These are phyloP conservation scores for Edolisoma coerulescens DNA, from an alignment of 2,113 vertebrate genomes.

Conservation along the genomic window DNA sequence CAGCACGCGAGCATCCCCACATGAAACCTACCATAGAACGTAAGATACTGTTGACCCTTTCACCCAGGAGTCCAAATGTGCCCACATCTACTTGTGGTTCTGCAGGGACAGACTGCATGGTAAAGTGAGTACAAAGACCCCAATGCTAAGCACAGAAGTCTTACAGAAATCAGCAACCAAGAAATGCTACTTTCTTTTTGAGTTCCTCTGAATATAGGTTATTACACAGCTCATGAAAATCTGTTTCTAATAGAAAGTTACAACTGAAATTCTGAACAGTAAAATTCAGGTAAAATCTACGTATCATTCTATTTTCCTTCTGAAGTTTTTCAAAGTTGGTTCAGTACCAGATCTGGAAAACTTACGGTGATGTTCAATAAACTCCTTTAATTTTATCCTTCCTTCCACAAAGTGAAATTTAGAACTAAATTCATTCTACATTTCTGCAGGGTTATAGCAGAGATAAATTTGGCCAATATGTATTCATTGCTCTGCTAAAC, in stretches of 20 bases:
- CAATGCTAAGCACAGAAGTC: background rate
- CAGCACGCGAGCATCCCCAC: background rate
- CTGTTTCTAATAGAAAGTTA: background rate
- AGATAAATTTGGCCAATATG: constrained; percentile 44
- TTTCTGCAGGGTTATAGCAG: constrained; percentile 26
- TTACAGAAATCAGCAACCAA: background rate
- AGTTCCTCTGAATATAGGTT: background rate
- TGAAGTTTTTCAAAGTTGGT: background rate
- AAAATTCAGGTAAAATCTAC: background rate
- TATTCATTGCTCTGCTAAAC: constrained; percentile 50
- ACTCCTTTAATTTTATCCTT: background rate
- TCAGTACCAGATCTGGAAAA: background rate
- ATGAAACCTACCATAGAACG: background rate
- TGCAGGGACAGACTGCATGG: background rate
- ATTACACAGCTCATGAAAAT: background rate
- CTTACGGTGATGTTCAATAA: background rate
- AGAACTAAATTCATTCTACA: constrained; percentile 16
- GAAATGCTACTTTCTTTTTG: background rate
- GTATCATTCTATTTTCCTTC: background rate
- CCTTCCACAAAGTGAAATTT: constrained; percentile 14
- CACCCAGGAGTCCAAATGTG: no score
- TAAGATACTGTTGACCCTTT: background rate
- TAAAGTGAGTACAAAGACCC: background rate
- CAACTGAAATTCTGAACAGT: background rate
- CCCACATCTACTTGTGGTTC: background rate